These are phyloP conservation scores for Pachyseris speciosa DNA, from an alignment of 64 coral and sea anemone genomes.

Conservation along the genomic window DNA sequence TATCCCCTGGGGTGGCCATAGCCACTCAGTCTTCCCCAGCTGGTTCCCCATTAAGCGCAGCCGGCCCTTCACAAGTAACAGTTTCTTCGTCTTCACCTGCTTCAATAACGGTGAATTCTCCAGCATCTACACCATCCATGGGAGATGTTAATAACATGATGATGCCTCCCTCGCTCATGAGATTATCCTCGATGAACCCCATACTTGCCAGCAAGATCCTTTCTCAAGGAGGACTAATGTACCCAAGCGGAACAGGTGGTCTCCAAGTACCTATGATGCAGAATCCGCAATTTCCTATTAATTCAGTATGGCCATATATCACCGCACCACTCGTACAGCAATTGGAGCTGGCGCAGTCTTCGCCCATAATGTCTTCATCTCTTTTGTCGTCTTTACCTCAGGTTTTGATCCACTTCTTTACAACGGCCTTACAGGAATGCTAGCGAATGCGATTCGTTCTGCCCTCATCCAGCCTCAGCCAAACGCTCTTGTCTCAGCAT, in stretches of 20 bases:
- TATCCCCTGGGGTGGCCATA: too few relatives aligned
- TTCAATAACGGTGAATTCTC: conserved; percentile 14
- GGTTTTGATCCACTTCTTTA: conserved; percentile 27
- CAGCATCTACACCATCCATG: neutral
- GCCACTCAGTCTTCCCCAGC: too few relatives aligned
- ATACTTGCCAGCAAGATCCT: neutral
- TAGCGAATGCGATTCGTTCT: conserved; percentile 60
- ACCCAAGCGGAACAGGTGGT: neutral
- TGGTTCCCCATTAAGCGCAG: neutral
- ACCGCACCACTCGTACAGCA: neutral
- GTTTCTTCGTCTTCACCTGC: conserved; percentile 6
- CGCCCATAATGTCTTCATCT: neutral
- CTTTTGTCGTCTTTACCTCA: neutral
- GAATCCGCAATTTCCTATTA: neutral
- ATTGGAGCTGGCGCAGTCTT: neutral
- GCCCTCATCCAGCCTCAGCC: conserved; percentile 55
- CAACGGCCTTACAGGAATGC: neutral
- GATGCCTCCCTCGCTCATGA: neutral
- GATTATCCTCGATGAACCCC: neutral
- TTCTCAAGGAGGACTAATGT: neutral
- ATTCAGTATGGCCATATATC: neutral
- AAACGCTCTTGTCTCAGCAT: conserved; percentile 32
- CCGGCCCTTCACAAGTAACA: neutral
- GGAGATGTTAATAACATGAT: conserved; percentile 3
- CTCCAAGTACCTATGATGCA: neutral